Percentiles rank a stretch among this genome's conserved stretches.
These are phyloP conservation scores for Silvanus unidentatus DNA, from an alignment of 2,888 invertebrate genomes.

Conservation along the genomic window DNA sequence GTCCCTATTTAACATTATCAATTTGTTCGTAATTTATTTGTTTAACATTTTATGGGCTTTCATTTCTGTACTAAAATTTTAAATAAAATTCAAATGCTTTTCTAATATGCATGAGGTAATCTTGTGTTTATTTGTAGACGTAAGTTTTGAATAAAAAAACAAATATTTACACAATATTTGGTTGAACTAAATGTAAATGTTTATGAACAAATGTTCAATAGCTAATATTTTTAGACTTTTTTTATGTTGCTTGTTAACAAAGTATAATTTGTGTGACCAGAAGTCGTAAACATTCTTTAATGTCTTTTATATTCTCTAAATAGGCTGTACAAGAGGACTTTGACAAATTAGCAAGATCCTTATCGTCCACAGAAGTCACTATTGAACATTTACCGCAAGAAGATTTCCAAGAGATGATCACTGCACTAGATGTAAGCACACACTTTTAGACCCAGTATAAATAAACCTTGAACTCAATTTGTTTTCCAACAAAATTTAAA, in stretches of 20 bases:
- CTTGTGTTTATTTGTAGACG: no score
- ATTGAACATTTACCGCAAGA: conserved; percentile 64
- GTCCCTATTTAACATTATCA: conserved; percentile 27
- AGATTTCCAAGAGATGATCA: conserved; percentile 66
- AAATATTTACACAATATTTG: no score
- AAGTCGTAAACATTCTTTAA: no score
- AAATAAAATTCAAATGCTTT: conserved; percentile 10
- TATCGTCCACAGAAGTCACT: conserved; percentile 61
- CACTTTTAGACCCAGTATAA: background rate
- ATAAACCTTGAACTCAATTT: background rate
- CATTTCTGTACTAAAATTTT: conserved; percentile 10
- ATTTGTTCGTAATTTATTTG: conserved; percentile 17
- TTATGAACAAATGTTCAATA: no score
- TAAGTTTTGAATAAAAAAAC: no score
- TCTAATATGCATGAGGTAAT: no score
- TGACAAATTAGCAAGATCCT: conserved; percentile 62
- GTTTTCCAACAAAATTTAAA: no score
- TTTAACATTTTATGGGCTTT: conserved; percentile 19
- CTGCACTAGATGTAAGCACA: conserved; percentile 63
- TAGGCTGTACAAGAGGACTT: conserved; percentile 53
- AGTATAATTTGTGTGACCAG: no score
- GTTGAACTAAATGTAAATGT: no score
- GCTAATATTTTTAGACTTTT: no score
- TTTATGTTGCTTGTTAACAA: no score
- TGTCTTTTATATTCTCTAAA: background rate